Conservation (phyloP, 2,888 invertebrate species). For the Eupithecia inturbata region DNA sequence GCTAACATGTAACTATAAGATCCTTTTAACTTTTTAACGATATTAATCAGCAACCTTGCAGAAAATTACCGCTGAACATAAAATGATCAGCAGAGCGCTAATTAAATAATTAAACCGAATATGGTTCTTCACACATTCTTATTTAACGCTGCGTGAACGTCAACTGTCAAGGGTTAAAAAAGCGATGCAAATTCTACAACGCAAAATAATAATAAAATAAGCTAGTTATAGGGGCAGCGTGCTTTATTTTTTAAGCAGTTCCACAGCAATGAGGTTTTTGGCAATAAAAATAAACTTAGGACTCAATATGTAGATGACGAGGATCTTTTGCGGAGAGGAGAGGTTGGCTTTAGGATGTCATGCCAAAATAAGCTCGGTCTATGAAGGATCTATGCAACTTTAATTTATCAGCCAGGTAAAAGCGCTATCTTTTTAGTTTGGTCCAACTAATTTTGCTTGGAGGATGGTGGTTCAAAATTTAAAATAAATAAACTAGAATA, state of each 20-base stretch:
- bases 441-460: too few relatives aligned
- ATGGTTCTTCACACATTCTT: slow-evolving; percentile 25
- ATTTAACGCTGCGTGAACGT: slow-evolving; percentile 21
- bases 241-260: background rate
- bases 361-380: background rate
- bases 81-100: slow-evolving; percentile 28
- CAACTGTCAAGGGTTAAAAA: background rate
- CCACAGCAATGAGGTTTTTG: too few relatives aligned
- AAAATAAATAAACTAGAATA: too few relatives aligned
- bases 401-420: background rate
- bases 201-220: background rate
- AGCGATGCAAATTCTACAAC: background rate
- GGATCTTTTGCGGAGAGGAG: too few relatives aligned
- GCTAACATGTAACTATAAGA: background rate
- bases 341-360: background rate
- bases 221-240: background rate
- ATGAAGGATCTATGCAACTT: background rate
- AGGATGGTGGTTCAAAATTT: too few relatives aligned
- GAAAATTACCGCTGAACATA: slow-evolving; percentile 20
- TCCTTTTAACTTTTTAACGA: background rate
- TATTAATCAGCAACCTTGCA: slow-evolving; percentile 10
- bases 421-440: too few relatives aligned
- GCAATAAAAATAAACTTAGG: too few relatives aligned
- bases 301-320: background rate
- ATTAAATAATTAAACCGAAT: slow-evolving; percentile 31